Evolutionary conservation across 2,113 vertebrate species (phyloP), one percentile per base, ranked within the genome.

Genomic region (Tachycineta bicolor): DNA sequence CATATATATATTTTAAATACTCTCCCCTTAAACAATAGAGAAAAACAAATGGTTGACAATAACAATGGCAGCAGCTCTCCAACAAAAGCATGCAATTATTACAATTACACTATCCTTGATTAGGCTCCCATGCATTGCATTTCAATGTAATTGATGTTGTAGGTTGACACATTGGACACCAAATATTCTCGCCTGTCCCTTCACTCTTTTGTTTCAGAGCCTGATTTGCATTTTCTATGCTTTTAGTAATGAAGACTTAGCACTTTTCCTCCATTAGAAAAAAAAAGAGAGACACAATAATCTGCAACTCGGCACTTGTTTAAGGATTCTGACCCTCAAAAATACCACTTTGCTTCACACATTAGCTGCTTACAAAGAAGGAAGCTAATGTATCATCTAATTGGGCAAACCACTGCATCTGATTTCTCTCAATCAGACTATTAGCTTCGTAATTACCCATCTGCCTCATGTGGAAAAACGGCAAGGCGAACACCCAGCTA

Each of bases 321-420:
- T 99, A 99, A 99, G 98, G 99, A 99, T 99, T 99, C 99, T 98
- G 99, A 99, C 99, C 99, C 99, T 99, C 99, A 98, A 98, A 98
- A 99, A 99, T 99, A 98, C 99, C 98, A 99, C 99, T 99, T 99
- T 99, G 99, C 99, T 99, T 99, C 99, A 99, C 99, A 99, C 99
- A 99, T 99, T 99, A 99, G 99, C 99, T 99, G 99, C 99, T 99
- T 99, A 99, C 99, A 99, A 99, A 99, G 99, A 99, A 99, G 99
- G 99, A 99, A 99, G 98, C 99, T 99, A 99, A 99, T 99, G 99
- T 99, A 99, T 99, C 99, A 99, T 99, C 99, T 99, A 99, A 99
- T 99, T 99, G 99, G 99, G 98, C 99, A 98, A 99, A 99, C 99
- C 99, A 99, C 99, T 99, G 99, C 99, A 99, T 99, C 99, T 99